Percentiles rank a stretch among this genome's conserved stretches.
phyloP scores from a whole-genome alignment of 2,797 vertebrate genomes.

The Sebastes nivosus region DNA sequence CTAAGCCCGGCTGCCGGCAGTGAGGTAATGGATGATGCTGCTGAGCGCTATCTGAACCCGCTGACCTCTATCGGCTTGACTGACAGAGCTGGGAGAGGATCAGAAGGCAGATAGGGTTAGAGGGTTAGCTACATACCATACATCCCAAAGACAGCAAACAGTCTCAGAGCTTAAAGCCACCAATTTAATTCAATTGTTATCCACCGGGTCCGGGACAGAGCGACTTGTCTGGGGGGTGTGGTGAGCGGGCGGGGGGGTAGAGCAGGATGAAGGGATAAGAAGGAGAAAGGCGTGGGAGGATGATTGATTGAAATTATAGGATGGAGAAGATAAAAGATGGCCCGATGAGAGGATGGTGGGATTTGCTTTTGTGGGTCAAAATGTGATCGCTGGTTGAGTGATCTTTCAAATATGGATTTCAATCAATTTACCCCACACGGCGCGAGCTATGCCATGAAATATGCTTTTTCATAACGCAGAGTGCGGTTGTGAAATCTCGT shows the following conservation, averaged over 20 bases:
- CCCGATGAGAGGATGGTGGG: conserved; percentile 32
- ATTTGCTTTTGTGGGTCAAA: conserved; percentile 53
- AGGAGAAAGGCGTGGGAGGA: conserved; percentile 26
- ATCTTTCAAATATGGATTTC: conserved; percentile 57
- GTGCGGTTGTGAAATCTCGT: conserved; percentile 22
- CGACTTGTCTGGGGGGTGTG: neutral
- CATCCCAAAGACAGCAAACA: conserved; percentile 43
- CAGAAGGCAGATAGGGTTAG: conserved; percentile 39
- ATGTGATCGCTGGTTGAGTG: conserved; percentile 26
- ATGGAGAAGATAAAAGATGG: conserved; percentile 36
- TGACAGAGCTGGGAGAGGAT: conserved; percentile 52
- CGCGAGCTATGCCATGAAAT: conserved; percentile 11
- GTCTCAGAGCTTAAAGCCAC: conserved; percentile 37
- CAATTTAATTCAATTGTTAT: conserved; percentile 51
- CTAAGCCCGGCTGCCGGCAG: conserved; percentile 40
- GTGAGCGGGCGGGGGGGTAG: too few relatives aligned
- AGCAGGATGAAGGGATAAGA: conserved; percentile 40
- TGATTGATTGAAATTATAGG: conserved; percentile 44
- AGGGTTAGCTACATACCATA: conserved; percentile 39
- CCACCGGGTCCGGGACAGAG: conserved; percentile 1
- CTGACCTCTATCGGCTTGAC: conserved; percentile 56
- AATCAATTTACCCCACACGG: conserved; percentile 22
- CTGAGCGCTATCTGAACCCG: conserved; percentile 54
- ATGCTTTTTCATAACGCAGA: conserved; percentile 32
- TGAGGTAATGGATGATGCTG: conserved; percentile 62